Evolutionary conservation across 2,797 vertebrate genomes (phyloP).

Genomic region (Crocodylus rhombifer): DNA sequence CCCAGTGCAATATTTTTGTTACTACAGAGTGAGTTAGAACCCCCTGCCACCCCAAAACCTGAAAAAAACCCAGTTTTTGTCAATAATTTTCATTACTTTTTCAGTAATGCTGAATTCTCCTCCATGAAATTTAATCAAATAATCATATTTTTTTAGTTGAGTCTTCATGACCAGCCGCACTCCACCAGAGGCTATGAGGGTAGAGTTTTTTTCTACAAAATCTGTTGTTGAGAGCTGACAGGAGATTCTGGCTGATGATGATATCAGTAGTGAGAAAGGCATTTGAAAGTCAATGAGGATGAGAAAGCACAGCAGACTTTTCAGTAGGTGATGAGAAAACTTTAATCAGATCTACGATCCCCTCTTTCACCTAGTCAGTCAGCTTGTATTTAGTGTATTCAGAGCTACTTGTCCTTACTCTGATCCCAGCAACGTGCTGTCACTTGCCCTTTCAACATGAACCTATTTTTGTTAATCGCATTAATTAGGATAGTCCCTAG

Average conservation of each 20-base stretch:
- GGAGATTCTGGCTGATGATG: neutral
- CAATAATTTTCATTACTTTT: fast-evolving
- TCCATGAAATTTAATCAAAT: too few relatives aligned
- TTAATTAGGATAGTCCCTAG: too few relatives aligned
- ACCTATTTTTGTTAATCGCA: neutral
- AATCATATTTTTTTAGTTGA: neutral
- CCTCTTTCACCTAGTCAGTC: neutral
- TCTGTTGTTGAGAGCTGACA: neutral
- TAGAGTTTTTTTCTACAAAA: neutral
- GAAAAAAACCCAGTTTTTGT: fast-evolving
- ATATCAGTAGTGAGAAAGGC: neutral
- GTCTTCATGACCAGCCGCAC: neutral
- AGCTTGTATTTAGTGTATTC: neutral
- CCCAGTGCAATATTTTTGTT: too few relatives aligned
- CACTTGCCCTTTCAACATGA: neutral
- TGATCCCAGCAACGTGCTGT: neutral
- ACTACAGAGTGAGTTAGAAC: too few relatives aligned
- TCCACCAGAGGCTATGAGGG: fast-evolving
- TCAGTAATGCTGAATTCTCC: fast-evolving
- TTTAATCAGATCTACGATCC: neutral
- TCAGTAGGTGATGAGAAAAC: neutral
- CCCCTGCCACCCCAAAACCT: neutral
- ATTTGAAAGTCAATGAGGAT: neutral
- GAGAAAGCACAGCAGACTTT: neutral
- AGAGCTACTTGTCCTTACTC: neutral